Evolutionary conservation across 1,140 invertebrate species (phyloP).

Genomic region (Drosophila takahashii): DNA sequence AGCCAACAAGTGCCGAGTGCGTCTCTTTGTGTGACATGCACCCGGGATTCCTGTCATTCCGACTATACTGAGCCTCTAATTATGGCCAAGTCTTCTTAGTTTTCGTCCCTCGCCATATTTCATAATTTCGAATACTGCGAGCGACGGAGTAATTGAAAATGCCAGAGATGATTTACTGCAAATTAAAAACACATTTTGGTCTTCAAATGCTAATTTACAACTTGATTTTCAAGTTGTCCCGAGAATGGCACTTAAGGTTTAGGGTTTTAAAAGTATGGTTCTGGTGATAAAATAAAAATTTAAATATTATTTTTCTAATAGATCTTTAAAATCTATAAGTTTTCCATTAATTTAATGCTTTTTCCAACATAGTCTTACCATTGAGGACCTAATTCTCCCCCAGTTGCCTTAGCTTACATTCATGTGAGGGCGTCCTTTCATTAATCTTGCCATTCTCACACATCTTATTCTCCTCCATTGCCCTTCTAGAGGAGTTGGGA

Average conservation of each 20-base stretch:
- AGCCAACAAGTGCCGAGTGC: conserved; percentile 9
- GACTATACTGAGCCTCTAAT: conserved; percentile 1
- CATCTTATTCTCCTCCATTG: conserved; percentile 5
- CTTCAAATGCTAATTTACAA: not conserved
- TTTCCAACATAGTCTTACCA: not conserved
- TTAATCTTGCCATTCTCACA: conserved; percentile 15
- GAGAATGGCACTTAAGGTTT: not conserved
- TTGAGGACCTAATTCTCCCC: conserved; percentile 8
- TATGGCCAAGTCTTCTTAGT: not conserved
- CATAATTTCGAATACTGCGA: conserved; percentile 4
- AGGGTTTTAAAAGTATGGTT: too few species aligned
- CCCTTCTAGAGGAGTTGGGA: not conserved
- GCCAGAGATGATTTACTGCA: not conserved
- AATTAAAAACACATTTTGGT: not conserved
- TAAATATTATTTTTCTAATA: not conserved
- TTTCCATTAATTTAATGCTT: too few species aligned
- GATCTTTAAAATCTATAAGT: too few species aligned
- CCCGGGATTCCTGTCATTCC: conserved; percentile 17
- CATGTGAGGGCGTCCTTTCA: conserved; percentile 1
- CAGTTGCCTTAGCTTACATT: not conserved
- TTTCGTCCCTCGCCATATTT: not conserved
- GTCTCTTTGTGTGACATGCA: conserved; percentile 15
- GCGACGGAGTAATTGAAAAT: not conserved
- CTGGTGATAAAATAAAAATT: too few species aligned
- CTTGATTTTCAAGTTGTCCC: not conserved